Percentiles rank a stretch among this genome's conserved stretches.
Conservation (phyloP, 2,888 invertebrate species). For the Rhingia rostrata region DNA sequence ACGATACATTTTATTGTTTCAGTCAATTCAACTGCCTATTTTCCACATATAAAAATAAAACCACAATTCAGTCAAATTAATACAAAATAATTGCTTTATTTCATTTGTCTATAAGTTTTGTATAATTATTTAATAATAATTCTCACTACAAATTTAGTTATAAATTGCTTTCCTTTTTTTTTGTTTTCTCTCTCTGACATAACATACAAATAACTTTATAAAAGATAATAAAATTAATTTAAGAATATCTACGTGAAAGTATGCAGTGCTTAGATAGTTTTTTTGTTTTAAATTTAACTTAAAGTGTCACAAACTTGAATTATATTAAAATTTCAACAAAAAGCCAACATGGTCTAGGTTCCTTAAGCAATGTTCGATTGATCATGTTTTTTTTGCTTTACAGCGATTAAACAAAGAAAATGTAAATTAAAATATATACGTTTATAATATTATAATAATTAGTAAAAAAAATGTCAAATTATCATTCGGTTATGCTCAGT, state of each 20-base stretch:
- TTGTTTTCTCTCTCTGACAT: conserved; percentile 5
- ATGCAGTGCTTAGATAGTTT: conserved; percentile 5
- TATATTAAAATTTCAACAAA: conserved; percentile 8
- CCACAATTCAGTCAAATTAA: conserved; percentile 47
- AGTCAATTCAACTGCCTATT: not conserved
- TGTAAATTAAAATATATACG: conserved; percentile 13
- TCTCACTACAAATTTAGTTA: conserved; percentile 62
- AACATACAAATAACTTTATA: conserved; percentile 29
- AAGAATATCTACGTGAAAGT: conserved; percentile 10
- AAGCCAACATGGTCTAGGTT: conserved; percentile 8
- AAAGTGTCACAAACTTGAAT: conserved; percentile 35
- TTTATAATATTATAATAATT: conserved; percentile 14
- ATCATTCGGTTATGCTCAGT: conserved; percentile 45
- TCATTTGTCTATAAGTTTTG: conserved; percentile 57
- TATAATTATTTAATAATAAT: conserved; percentile 69
- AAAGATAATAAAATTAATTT: conserved; percentile 14
- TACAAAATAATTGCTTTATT: conserved; percentile 74
- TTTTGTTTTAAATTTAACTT: not conserved
- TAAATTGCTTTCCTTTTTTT: conserved; percentile 21
- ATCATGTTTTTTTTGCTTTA: conserved; percentile 9
- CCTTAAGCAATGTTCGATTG: not conserved
- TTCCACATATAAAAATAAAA: not conserved
- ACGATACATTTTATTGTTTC: too few relatives aligned
- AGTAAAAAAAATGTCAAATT: not conserved
- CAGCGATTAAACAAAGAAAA: conserved; percentile 37